Evolutionary conservation across 2,888 invertebrate genomes (phyloP), one percentile per base, ranked within the genome.

Genomic region (Nemoura dubitans): DNA sequence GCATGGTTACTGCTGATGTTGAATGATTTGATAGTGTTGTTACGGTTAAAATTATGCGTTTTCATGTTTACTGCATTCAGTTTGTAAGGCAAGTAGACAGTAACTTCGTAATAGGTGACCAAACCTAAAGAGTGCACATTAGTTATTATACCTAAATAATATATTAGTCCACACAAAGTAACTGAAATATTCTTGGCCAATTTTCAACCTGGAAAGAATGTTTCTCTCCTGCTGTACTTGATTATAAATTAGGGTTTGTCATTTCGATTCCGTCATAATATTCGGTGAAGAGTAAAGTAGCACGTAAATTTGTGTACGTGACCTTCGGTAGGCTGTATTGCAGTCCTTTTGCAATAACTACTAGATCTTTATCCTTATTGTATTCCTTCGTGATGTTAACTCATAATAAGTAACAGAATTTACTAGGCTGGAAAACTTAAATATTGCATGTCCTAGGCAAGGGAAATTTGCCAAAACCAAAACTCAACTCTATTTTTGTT

Each of bases 211-310:
- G 21, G 59, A 59, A 59, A 21, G 6, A 21, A 59, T 21, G 3
- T 59, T 59, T 59, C 59, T 21, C 59, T 59, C 59, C 59, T 59
- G 59, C 59, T 59, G 59, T 59, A 59, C 59, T 59, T 59, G 59
- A 59, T 59, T 59, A 59, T 7, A 59, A 59, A 59, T 59, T 59
- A 14, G 21, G 21, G 14, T 59, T 59, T 7, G 59, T 59, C 59
- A 59, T 7, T 59, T 59, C 21, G 59, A 59, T 7, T 7, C 59
- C 59, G 59, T 59, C 59, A 21, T 59, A 10, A 59, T 21, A 10
- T 21, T 59, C 59, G 10, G 59, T 59, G 59, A 59, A 59, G 21
- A 1, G 2, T 59, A 59, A 14, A 21, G 59, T 59, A 59, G 59
- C 59, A 14, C 59, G 14, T 59, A 14, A 59, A 59, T 59, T 59